Base-by-base conservation (phyloP, 1,140 invertebrate species). In the Zaprionus capensis region DNA sequence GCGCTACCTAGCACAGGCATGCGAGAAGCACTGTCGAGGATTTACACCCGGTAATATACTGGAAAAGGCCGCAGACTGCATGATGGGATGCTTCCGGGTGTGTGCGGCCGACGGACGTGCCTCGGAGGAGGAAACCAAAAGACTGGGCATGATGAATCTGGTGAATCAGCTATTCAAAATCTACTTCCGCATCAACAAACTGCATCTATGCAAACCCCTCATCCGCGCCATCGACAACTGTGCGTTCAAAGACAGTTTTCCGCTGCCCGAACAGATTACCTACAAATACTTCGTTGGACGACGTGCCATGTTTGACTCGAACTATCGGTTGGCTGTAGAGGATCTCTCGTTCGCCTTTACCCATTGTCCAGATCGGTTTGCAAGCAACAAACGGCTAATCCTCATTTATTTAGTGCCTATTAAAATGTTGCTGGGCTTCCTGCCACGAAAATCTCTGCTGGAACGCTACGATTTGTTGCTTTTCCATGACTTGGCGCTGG, bases 141-240 rank as follows among this genome's bases (percentile, higher is more conserved):
- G 98, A 90, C 96, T 98, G 94, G 98, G 98, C 72, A 99, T 99
- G 98, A 93, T 99, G 80, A 96, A 96, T 81, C 93, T 99, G 46
- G 98, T 99, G 0, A 99, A 99, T 94, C 98, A 99, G 93, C 94
- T 99, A 12, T 97, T 99, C 67, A 99, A 99, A 94, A 97, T 99
- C 4, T 99, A 99, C 93, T 99, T 99, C 91, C 95, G 96, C 77
- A 99, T 99, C 41, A 99, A 99, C 92, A 99, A 99, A 93, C 93
- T 99, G 4, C 98, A 99, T 94, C 93, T 99, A 34, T 99, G 98
- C 92, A 99, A 98, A 93, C 98, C 99, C 0, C 94, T 99, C 14
- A 99, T 99, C 76, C 94, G 99, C 83, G 98, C 98, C 3, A 99
- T 99, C 79, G 98, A 99, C 78, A 97, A 97, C 28, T 97, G 97